phyloP scores from a whole-genome alignment of 2,888 invertebrate species.

The Ennomos erosarius region DNA sequence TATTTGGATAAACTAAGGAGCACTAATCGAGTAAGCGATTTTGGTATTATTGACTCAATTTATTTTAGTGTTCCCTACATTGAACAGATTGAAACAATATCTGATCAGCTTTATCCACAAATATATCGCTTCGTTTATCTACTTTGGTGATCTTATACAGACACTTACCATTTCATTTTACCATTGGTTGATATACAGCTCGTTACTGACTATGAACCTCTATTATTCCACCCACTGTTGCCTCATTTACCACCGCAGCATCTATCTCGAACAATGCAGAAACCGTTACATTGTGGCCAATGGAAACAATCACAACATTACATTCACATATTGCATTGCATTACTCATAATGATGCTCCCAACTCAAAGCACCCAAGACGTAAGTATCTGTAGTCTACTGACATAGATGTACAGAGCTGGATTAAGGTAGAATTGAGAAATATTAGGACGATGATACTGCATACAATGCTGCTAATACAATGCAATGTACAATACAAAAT shows the following conservation, averaged over 20 bases:
- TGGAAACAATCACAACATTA: constrained; percentile 16
- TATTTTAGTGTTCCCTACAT: no score
- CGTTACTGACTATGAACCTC: constrained; percentile 5
- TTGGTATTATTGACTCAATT: no score
- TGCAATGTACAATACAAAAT: no score
- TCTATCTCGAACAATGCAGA: constrained; percentile 17
- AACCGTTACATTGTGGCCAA: constrained; percentile 17
- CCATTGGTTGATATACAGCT: constrained; percentile 2
- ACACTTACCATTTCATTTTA: background rate
- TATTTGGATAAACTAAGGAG: no score
- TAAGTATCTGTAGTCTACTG: background rate
- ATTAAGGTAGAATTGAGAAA: background rate
- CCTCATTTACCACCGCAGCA: constrained; percentile 12
- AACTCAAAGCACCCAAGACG: constrained; percentile 3
- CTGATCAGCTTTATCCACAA: no score
- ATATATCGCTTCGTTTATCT: background rate
- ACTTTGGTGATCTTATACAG: background rate
- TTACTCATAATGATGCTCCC: constrained; percentile 20
- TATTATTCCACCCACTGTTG: constrained; percentile 25
- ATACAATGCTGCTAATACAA: no score
- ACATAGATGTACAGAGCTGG: background rate
- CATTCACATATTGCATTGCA: constrained; percentile 14
- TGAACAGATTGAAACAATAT: no score
- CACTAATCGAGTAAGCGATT: no score
- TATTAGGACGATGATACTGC: no score